phyloP scores from a whole-genome alignment of 2,797 vertebrate genomes.

The Centroberyx gerrardi region DNA sequence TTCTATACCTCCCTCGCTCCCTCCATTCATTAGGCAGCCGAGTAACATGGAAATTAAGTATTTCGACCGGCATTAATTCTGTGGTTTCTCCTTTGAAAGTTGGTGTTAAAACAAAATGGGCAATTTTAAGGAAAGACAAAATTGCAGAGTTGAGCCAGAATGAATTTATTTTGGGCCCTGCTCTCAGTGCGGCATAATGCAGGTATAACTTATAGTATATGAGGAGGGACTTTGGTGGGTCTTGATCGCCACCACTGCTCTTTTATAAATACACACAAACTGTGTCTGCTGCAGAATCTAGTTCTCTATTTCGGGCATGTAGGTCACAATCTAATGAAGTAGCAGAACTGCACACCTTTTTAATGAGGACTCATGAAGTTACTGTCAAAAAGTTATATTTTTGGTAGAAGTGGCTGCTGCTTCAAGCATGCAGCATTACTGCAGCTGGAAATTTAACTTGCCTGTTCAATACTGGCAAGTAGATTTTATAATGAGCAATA shows the following conservation, averaged over 20 bases:
- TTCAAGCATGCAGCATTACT: constrained; percentile 9
- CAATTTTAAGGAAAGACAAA: constrained; percentile 25
- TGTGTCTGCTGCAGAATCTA: constrained; percentile 69
- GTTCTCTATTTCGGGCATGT: constrained; percentile 81
- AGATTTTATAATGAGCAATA: background rate
- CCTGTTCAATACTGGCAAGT: constrained; percentile 17
- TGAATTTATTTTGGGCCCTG: constrained; percentile 23
- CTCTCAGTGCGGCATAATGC: constrained; percentile 5
- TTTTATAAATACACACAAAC: constrained; percentile 64
- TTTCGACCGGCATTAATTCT: constrained; percentile 61
- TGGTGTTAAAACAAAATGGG: constrained; percentile 47
- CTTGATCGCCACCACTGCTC: constrained; percentile 41
- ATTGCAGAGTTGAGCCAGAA: background rate
- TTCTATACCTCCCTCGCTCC: constrained; percentile 51
- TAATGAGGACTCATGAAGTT: constrained; percentile 66
- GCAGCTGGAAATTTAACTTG: background rate
- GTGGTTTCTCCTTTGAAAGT: constrained; percentile 55
- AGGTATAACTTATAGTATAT: constrained; percentile 2
- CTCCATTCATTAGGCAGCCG: constrained; percentile 61
- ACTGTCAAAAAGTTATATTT: constrained; percentile 63
- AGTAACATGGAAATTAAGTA: constrained; percentile 60
- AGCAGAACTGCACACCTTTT: constrained; percentile 59
- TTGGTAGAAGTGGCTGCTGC: constrained; percentile 32
- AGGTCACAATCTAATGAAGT: constrained; percentile 80
- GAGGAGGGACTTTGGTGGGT: constrained; percentile 37